A percentile compares a stretch with the other conserved stretches of the same genome.
phyloP scores from a whole-genome alignment of 2,113 vertebrate species.

The Nerophis ophidion region DNA sequence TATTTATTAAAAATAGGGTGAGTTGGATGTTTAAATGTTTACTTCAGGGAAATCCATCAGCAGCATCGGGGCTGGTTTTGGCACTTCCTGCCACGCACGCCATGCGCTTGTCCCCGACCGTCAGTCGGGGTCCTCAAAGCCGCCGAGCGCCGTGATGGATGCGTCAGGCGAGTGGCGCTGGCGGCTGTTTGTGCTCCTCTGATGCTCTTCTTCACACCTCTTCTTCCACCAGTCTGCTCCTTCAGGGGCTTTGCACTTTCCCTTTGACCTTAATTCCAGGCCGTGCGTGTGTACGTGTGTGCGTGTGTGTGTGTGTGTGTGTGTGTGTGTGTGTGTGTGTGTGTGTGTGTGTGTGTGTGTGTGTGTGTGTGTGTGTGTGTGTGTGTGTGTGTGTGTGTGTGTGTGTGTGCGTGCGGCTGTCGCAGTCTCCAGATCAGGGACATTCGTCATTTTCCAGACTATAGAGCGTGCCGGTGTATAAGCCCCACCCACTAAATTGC shows the following conservation, averaged over 20 bases:
- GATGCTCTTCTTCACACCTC: conserved; percentile 45
- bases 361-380: too few relatives aligned
- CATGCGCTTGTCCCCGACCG: conserved; percentile 10
- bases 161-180: conserved; percentile 43
- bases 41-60: too few relatives aligned
- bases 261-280: conserved; percentile 33
- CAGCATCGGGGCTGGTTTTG: too few relatives aligned
- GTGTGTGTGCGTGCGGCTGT: too few relatives aligned
- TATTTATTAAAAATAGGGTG: too few relatives aligned
- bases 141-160: conserved; percentile 52
- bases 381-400: too few relatives aligned
- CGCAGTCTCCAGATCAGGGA: too few relatives aligned
- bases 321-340: conserved; percentile 5
- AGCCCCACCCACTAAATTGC: too few relatives aligned
- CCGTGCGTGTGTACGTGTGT: conserved; percentile 23
- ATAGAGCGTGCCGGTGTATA: too few relatives aligned
- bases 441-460: too few relatives aligned
- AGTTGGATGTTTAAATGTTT: too few relatives aligned
- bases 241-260: conserved; percentile 3
- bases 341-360: conserved; percentile 15
- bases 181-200: conserved; percentile 51
- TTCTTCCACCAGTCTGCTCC: conserved; percentile 31
- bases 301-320: conserved; percentile 4
- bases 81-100: too few relatives aligned
- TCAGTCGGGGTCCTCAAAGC: conserved; percentile 33